A percentile compares a stretch with the other conserved stretches of the same genome.
These are phyloP conservation scores for Crotalus helleri DNA, from an alignment of 2,113 vertebrate genomes.

Conservation along the genomic window DNA sequence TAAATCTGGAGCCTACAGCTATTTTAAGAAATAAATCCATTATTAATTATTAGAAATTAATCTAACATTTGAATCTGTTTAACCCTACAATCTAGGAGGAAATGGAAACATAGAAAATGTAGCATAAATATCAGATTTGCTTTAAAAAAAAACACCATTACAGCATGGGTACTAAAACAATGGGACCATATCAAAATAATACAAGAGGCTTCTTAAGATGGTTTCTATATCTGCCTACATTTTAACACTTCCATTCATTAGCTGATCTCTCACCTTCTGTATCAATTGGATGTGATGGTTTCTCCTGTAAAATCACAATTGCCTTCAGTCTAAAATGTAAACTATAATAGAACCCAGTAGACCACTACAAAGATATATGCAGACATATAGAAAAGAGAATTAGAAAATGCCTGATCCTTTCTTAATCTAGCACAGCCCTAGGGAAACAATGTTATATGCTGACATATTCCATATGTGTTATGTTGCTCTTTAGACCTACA, in stretches of 20 bases:
- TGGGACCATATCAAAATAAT: constrained; percentile 31
- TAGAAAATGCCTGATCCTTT: constrained; percentile 34
- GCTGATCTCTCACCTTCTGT: neutral
- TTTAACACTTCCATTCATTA: constrained; percentile 46
- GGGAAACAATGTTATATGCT: constrained; percentile 55
- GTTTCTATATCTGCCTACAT: constrained; percentile 50
- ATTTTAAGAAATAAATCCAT: neutral
- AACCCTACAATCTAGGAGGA: neutral
- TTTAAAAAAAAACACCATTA: constrained; percentile 22
- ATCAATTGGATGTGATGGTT: constrained; percentile 49
- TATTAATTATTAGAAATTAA: neutral
- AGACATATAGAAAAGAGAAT: constrained; percentile 46
- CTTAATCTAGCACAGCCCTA: constrained; percentile 52
- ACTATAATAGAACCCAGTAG: constrained; percentile 35
- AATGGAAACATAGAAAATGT: neutral
- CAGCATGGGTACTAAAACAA: constrained; percentile 49
- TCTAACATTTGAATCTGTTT: neutral
- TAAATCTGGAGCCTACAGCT: neutral
- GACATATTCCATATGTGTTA: constrained; percentile 67
- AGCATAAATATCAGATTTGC: neutral
- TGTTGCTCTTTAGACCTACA: constrained; percentile 58
- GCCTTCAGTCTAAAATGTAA: constrained; percentile 31
- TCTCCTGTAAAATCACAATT: constrained; percentile 16
- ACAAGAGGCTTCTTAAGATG: constrained; percentile 24
- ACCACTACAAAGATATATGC: constrained; percentile 29